Evolutionary conservation across 1,140 invertebrate species (phyloP).

Genomic region (Nebria ingens): DNA sequence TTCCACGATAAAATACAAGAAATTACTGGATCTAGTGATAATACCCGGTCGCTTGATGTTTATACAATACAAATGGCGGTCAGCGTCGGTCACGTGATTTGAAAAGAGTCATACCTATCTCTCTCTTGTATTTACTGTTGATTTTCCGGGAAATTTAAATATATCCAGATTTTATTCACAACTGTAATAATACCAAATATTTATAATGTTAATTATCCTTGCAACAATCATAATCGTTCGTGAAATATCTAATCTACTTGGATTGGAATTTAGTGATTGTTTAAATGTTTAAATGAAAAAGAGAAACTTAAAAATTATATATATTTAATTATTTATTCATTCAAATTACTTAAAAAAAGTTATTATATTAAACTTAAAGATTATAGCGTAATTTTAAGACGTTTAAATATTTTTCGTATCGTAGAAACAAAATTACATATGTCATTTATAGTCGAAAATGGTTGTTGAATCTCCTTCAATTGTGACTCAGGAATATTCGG

Average conservation of each 20-base stretch:
- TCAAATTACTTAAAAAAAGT: too few species aligned
- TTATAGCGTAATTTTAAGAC: too few species aligned
- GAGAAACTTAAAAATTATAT: too few species aligned
- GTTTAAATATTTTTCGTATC: background rate
- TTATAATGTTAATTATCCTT: too few species aligned
- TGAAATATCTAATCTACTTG: too few species aligned
- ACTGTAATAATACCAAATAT: too few species aligned
- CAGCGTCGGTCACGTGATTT: constrained; percentile 35
- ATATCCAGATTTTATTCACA: too few species aligned
- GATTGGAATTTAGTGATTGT: too few species aligned
- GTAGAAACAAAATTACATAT: background rate
- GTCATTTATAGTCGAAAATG: background rate
- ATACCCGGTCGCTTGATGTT: constrained; percentile 31
- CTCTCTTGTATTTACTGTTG: background rate
- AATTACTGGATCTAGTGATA: constrained; percentile 19
- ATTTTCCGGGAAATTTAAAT: background rate
- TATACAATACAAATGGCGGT: constrained; percentile 35
- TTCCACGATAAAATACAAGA: constrained; percentile 22
- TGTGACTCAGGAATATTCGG: background rate
- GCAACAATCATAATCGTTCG: too few species aligned
- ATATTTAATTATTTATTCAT: too few species aligned
- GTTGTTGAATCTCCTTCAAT: background rate
- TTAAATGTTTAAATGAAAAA: too few species aligned
- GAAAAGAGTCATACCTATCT: background rate
- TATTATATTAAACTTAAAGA: too few species aligned